Evolutionary conservation across 2,113 vertebrate genomes (phyloP).

Genomic region (Neogale vison): DNA sequence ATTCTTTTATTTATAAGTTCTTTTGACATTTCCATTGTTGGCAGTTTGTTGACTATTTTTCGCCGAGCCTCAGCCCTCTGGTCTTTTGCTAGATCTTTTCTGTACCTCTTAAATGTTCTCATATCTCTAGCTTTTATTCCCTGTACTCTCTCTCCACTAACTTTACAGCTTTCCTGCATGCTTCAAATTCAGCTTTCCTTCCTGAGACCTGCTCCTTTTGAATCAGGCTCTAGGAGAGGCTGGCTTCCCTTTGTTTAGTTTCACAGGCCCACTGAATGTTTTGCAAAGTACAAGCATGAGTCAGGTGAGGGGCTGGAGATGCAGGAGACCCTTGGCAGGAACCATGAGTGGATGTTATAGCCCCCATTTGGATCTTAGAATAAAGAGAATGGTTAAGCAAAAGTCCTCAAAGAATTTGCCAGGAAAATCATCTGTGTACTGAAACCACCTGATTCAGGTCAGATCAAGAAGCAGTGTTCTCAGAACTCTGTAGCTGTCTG

Average conservation of each 20-base stretch:
- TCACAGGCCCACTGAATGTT: background rate
- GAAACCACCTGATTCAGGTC: background rate
- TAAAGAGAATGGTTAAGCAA: slow-evolving; percentile 39
- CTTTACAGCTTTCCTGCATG: background rate
- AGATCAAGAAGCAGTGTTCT: background rate
- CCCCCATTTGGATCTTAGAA: background rate
- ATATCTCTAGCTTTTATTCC: background rate
- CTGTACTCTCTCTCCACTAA: background rate
- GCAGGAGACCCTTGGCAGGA: background rate
- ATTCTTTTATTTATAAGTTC: slow-evolving; percentile 17
- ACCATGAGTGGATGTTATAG: background rate
- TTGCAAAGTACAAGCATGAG: background rate
- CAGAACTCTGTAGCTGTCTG: background rate
- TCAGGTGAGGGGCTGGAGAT: background rate
- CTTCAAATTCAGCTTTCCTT: background rate
- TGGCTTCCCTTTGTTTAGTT: slow-evolving; percentile 17
- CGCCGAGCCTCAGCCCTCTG: background rate
- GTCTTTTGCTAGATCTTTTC: background rate
- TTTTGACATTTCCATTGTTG: background rate
- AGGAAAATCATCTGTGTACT: background rate
- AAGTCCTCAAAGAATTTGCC: background rate
- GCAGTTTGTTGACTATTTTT: background rate
- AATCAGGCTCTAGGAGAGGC: background rate
- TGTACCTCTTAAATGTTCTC: background rate
- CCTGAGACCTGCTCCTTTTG: background rate